Percentiles rank a stretch among this genome's conserved stretches.
phyloP scores from a whole-genome alignment of 2,113 vertebrate genomes.

The Aplodontia rufa region DNA sequence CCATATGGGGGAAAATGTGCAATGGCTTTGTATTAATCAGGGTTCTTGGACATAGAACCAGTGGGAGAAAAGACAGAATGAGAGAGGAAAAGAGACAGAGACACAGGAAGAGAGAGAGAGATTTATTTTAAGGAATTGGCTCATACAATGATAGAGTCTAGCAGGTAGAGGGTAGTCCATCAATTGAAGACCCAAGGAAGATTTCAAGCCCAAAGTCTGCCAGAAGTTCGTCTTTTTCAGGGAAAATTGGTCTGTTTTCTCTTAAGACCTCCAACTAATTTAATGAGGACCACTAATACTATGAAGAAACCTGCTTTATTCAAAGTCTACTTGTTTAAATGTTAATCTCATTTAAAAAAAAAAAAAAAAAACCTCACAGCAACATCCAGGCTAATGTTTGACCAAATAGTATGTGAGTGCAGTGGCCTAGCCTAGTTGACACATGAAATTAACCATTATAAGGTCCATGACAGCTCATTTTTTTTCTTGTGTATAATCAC shows the following conservation, averaged over 20 bases:
- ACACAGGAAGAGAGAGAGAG: background rate
- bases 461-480: background rate
- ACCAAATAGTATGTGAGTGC: background rate
- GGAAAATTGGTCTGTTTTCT: background rate
- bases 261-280: background rate
- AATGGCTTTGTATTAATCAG: background rate
- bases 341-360: background rate
- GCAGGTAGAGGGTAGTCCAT: background rate
- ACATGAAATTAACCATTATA: background rate
- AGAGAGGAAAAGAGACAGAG: background rate
- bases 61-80: background rate
- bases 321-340: background rate
- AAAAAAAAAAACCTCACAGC: background rate
- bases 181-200: background rate
- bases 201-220: background rate
- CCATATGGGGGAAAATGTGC: background rate
- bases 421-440: background rate
- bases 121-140: background rate
- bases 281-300: background rate
- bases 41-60: background rate
- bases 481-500: background rate
- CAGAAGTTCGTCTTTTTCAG: background rate
- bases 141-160: background rate
- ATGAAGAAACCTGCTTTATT: constrained; percentile 4
- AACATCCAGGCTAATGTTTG: background rate